Evolutionary conservation across 2,113 vertebrate genomes (phyloP).

Genomic region (Sapajus apella): DNA sequence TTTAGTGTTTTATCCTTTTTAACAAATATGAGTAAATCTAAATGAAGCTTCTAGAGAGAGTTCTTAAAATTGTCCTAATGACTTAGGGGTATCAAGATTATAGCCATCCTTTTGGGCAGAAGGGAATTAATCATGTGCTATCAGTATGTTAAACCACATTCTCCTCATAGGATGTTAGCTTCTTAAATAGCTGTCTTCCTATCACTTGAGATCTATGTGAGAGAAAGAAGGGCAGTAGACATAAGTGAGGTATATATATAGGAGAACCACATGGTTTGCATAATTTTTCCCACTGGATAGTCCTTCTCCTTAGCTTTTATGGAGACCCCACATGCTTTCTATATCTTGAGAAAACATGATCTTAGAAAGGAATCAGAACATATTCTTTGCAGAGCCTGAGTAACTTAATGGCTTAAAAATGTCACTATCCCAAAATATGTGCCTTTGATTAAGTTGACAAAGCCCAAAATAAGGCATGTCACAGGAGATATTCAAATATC

Average conservation of each 20-base stretch:
- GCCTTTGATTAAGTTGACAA: constrained; percentile 1
- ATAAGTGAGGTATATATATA: background rate
- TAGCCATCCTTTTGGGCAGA: background rate
- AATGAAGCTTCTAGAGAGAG: constrained; percentile 40
- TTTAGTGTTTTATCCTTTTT: constrained; percentile 46
- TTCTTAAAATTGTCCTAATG: constrained; percentile 43
- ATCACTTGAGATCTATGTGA: background rate
- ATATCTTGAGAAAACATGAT: constrained; percentile 2
- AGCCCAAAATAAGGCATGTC: background rate
- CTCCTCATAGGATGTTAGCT: background rate
- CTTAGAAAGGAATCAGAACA: background rate
- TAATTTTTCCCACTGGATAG: background rate
- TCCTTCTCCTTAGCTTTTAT: background rate
- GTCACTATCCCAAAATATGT: background rate
- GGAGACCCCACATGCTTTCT: background rate
- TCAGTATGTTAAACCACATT: background rate
- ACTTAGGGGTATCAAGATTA: background rate
- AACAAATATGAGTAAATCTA: constrained; percentile 38
- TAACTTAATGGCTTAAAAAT: background rate
- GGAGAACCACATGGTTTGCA: background rate
- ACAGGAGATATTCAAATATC: background rate
- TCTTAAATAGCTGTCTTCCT: constrained; percentile 20
- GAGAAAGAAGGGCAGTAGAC: background rate
- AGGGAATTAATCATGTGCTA: constrained; percentile 22
- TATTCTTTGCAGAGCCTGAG: background rate